A percentile compares a stretch with the other conserved stretches of the same genome.
Conservation (phyloP, 2,113 vertebrate genomes). For the Nothoprocta pentlandii region DNA sequence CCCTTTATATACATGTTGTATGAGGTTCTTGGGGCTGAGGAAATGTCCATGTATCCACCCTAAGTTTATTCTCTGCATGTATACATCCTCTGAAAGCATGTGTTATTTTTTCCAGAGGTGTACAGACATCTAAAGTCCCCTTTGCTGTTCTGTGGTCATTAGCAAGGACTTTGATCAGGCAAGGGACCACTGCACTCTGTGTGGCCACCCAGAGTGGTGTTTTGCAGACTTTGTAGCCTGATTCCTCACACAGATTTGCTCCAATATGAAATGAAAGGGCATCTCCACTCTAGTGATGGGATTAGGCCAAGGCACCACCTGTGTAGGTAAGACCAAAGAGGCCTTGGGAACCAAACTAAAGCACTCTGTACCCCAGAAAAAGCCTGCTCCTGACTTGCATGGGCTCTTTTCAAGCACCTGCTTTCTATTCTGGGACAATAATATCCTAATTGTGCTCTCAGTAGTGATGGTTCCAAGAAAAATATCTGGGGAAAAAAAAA, state of each 20-base stretch:
- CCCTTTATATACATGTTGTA: not conserved
- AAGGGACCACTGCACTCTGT: not conserved
- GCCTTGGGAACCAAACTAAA: not conserved
- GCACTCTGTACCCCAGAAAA: not conserved
- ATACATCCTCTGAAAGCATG: not conserved
- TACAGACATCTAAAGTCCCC: slow-evolving; percentile 19
- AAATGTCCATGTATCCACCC: not conserved
- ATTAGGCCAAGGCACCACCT: not conserved
- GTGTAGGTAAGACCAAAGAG: not conserved
- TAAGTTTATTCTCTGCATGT: not conserved
- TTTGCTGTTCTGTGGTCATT: slow-evolving; percentile 12
- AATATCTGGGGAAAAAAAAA: too few relatives aligned
- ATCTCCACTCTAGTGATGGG: not conserved
- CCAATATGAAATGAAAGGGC: not conserved
- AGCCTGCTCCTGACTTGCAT: not conserved
- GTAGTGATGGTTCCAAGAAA: not conserved
- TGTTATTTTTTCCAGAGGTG: slow-evolving; percentile 15
- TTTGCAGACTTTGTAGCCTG: not conserved
- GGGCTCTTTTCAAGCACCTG: not conserved
- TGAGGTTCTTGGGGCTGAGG: not conserved
- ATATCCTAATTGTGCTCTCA: not conserved
- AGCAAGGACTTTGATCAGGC: slow-evolving; percentile 15
- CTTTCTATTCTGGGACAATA: not conserved
- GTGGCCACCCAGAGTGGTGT: not conserved
- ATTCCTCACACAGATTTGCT: not conserved